A percentile compares a stretch with the other conserved stretches of the same genome.
These are phyloP conservation scores for Perodicticus potto DNA, from an alignment of 2,797 vertebrate genomes.

Conservation along the genomic window DNA sequence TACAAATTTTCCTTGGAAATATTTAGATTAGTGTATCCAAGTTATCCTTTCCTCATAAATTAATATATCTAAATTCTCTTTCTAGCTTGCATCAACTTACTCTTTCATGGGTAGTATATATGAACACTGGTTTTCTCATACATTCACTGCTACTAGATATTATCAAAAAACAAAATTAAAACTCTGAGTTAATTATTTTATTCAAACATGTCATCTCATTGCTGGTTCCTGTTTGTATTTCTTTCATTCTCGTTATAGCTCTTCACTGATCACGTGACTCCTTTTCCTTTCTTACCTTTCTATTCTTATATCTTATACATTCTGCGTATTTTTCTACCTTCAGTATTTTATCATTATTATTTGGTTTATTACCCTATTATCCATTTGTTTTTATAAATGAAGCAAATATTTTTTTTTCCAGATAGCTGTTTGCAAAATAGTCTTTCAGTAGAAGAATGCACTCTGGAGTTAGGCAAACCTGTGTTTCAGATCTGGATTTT, in stretches of 20 bases:
- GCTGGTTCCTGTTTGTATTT: background rate
- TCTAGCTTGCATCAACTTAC: background rate
- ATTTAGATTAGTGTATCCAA: background rate
- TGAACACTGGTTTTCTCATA: background rate
- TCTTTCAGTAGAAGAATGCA: background rate
- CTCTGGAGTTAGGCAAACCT: background rate
- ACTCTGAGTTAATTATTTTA: background rate
- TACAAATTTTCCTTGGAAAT: background rate
- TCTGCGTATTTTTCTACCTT: background rate
- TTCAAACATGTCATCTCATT: background rate
- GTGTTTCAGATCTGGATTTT: background rate
- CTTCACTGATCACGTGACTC: background rate
- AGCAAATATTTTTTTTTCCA: constrained; percentile 35
- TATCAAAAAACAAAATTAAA: background rate
- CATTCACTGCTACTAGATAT: background rate
- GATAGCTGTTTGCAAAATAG: background rate
- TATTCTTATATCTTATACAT: background rate
- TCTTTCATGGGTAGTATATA: background rate
- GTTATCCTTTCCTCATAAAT: background rate
- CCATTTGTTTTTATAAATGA: constrained; percentile 27
- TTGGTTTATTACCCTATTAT: constrained; percentile 18
- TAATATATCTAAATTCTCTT: background rate
- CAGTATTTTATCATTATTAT: background rate
- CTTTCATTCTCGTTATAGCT: background rate
- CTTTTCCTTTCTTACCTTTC: constrained; percentile 19